phyloP scores from a whole-genome alignment of 2,797 vertebrate species.

The Chiloscyllium punctatum region DNA sequence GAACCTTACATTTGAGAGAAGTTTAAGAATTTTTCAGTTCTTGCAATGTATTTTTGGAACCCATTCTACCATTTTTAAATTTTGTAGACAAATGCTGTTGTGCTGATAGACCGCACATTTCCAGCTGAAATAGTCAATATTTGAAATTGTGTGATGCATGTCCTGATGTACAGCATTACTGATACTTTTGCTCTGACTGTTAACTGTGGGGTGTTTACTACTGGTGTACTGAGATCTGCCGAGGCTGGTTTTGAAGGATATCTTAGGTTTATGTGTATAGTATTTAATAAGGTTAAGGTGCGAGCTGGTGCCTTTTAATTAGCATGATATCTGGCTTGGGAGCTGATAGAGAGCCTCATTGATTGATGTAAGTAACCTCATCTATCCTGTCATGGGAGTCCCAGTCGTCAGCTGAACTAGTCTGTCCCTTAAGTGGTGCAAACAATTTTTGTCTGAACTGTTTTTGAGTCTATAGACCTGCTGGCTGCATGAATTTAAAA shows the following conservation, averaged over 20 bases:
- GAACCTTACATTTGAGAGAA: not conserved
- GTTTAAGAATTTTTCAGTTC: not conserved
- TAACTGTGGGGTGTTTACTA: not conserved
- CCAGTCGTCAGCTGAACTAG: conserved; percentile 65
- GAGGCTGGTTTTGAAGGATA: not conserved
- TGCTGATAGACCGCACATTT: not conserved
- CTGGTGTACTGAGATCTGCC: not conserved
- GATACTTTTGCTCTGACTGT: not conserved
- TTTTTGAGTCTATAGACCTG: conserved; percentile 82
- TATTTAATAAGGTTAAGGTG: conserved; percentile 43
- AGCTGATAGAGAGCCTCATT: conserved; percentile 62
- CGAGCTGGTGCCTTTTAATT: conserved; percentile 61
- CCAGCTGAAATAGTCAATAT: not conserved
- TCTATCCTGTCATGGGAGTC: conserved; percentile 67
- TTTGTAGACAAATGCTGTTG: not conserved
- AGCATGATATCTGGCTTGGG: conserved; percentile 57
- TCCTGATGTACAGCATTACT: not conserved
- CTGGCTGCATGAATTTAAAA: conserved; percentile 94
- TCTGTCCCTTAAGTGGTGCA: conserved; percentile 68
- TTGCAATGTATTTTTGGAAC: not conserved
- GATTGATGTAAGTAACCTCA: conserved; percentile 73
- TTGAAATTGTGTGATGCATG: not conserved
- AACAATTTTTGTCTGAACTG: conserved; percentile 58
- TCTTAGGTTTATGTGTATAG: not conserved
- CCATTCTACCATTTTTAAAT: not conserved